These are phyloP conservation scores for Eilema caniola DNA, from an alignment of 2,888 invertebrate genomes.

Conservation along the genomic window DNA sequence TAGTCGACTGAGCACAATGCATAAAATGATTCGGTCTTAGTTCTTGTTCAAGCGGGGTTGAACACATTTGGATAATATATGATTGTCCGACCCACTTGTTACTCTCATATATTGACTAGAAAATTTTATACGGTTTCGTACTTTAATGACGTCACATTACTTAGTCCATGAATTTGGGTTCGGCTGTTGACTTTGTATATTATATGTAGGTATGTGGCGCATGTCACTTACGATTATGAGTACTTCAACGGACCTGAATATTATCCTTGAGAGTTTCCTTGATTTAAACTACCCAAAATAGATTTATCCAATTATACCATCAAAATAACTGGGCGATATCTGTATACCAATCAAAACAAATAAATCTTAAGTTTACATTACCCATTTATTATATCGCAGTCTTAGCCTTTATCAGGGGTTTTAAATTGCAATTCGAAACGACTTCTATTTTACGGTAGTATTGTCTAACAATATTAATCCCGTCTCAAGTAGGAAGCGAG, in stretches of 20 bases:
- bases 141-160: conserved; percentile 71
- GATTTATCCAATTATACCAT: neutral
- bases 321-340: neutral
- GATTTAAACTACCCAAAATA: neutral
- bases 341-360: neutral
- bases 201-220: neutral
- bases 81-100: conserved; percentile 67
- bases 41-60: conserved; percentile 40
- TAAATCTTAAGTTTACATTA: neutral
- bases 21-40: conserved; percentile 53
- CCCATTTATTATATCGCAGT: neutral
- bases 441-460: conserved; percentile 31
- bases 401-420: neutral
- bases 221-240: neutral
- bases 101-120: conserved; percentile 66
- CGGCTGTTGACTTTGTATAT: conserved; percentile 39
- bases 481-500: conserved; percentile 55
- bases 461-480: conserved; percentile 57
- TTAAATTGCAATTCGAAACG: conserved; percentile 9
- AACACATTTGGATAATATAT: conserved; percentile 45
- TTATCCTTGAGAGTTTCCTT: neutral
- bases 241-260: neutral
- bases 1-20: conserved; percentile 52
- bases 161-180: conserved; percentile 66
- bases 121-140: conserved; percentile 68